Conservation (phyloP, 2,113 vertebrate genomes). For the Boleophthalmus pectinirostris region DNA sequence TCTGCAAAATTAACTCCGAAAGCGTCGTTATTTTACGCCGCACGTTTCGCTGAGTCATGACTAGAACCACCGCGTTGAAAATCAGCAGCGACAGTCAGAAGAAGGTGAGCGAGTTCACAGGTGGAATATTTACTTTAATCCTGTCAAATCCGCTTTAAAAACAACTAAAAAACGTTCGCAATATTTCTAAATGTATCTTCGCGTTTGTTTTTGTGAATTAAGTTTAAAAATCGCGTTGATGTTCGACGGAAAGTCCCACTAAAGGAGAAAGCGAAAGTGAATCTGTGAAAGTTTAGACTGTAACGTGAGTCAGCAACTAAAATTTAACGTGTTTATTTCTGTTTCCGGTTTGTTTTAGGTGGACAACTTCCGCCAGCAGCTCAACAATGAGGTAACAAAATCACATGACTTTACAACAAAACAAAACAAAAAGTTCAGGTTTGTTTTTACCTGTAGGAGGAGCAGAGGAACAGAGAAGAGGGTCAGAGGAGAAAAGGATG, state of each 20-base stretch:
- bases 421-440: no score
- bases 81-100: slow-evolving; percentile 37
- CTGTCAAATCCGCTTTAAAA: not conserved
- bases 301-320: slow-evolving; percentile 46
- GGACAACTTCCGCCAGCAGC: slow-evolving; percentile 78
- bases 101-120: slow-evolving; percentile 55
- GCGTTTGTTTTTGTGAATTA: not conserved
- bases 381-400: slow-evolving; percentile 78
- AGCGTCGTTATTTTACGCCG: not conserved
- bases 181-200: not conserved
- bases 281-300: not conserved
- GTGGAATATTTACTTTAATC: not conserved
- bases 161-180: not conserved
- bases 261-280: slow-evolving; percentile 55
- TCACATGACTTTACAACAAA: not conserved
- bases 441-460: no score
- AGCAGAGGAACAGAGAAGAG: no score
- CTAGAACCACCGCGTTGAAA: slow-evolving; percentile 56
- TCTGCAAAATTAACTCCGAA: not conserved
- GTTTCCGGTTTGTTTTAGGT: slow-evolving; percentile 66
- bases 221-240: not conserved
- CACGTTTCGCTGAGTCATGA: slow-evolving; percentile 42
- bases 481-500: no score
- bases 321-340: not conserved
- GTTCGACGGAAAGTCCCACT: slow-evolving; percentile 21